phyloP scores from a whole-genome alignment of 2,888 invertebrate species.

The Leuctra nigra region DNA sequence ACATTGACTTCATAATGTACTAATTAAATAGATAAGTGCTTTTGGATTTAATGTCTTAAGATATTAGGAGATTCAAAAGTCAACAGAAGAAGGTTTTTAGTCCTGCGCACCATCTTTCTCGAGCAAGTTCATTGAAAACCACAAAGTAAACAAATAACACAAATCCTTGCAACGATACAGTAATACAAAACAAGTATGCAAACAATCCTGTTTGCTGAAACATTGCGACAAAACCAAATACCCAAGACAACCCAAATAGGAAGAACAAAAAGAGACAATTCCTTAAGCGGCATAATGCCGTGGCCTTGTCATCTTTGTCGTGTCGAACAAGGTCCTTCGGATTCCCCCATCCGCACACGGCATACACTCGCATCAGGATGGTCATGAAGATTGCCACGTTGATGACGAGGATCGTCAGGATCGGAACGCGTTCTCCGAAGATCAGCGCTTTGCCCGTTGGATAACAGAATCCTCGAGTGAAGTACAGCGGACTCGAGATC shows the following conservation, averaged over 20 bases:
- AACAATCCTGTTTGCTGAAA: conserved; percentile 46
- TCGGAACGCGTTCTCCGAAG: neutral
- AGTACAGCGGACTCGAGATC: no score
- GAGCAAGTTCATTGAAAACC: no score
- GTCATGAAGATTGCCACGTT: conserved; percentile 6
- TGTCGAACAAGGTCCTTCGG: neutral
- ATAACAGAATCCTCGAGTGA: no score
- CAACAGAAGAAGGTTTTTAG: no score
- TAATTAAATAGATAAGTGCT: no score
- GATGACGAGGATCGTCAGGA: neutral
- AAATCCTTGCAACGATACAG: conserved; percentile 55
- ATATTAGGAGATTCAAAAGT: no score
- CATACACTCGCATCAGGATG: conserved; percentile 31
- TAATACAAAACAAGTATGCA: conserved; percentile 55
- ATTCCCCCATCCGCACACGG: neutral
- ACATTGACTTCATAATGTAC: no score
- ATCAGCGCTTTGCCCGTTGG: neutral
- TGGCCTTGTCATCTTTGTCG: neutral
- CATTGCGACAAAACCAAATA: conserved; percentile 50
- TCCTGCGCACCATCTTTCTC: no score
- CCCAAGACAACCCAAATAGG: conserved; percentile 53
- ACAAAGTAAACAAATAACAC: conserved; percentile 56
- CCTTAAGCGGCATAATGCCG: neutral
- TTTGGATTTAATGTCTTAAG: no score
- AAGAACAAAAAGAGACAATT: conserved; percentile 48